These are phyloP conservation scores for Adelphocoris suturalis DNA, from an alignment of 2,888 invertebrate genomes.

Conservation along the genomic window DNA sequence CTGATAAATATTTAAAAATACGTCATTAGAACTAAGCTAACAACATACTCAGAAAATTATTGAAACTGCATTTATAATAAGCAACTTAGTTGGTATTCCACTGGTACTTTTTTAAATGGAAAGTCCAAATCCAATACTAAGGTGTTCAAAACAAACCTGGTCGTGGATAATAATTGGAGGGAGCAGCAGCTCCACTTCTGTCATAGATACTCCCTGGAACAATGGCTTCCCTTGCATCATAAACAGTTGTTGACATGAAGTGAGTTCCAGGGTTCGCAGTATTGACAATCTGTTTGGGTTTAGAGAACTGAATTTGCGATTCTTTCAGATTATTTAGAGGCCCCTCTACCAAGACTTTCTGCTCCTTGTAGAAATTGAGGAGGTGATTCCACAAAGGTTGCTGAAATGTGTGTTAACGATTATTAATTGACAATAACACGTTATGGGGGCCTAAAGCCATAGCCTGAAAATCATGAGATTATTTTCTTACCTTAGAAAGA, in stretches of 20 bases:
- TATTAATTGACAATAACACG: too few species aligned
- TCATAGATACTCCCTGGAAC: slow-evolving; percentile 96
- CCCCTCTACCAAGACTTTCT: slow-evolving; percentile 97
- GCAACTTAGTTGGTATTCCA: too few species aligned
- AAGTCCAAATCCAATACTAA: neutral
- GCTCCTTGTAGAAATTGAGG: slow-evolving; percentile 97
- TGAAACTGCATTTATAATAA: too few species aligned
- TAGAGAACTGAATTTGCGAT: slow-evolving; percentile 97
- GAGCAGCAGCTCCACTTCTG: slow-evolving; percentile 81
- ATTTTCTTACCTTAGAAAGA: slow-evolving; percentile 86
- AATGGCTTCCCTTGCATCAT: slow-evolving; percentile 96
- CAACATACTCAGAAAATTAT: too few species aligned
- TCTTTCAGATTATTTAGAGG: slow-evolving; percentile 98
- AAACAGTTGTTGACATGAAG: slow-evolving; percentile 98
- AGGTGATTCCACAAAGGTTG: slow-evolving; percentile 99
- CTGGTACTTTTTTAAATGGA: neutral
- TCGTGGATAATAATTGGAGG: slow-evolving; percentile 78
- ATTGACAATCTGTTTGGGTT: slow-evolving; percentile 97
- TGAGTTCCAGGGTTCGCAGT: slow-evolving; percentile 96
- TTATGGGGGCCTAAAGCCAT: too few species aligned
- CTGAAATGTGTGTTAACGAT: slow-evolving; percentile 76
- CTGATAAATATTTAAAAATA: slow-evolving; percentile 25
- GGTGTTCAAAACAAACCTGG: slow-evolving; percentile 73
- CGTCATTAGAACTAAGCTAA: too few species aligned
- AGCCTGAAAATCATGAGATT: neutral